Conservation (phyloP, 2,113 vertebrate genomes). For the Lepus europaeus region DNA sequence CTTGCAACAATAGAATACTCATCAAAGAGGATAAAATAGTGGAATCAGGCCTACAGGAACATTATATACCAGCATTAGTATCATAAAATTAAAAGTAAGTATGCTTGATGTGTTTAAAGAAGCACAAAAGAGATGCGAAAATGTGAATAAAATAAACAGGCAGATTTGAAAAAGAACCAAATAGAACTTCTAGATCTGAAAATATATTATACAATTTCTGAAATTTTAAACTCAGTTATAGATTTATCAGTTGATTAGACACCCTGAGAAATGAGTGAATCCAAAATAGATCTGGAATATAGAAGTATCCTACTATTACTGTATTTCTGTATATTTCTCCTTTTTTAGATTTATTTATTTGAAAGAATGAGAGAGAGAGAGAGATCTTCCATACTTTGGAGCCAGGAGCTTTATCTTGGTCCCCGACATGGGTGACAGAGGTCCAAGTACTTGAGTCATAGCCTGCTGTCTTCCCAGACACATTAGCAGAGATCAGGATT, state of each 20-base stretch:
- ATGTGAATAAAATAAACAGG: not conserved
- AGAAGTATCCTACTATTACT: too few species aligned
- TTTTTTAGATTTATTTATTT: not conserved
- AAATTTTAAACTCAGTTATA: conserved; percentile 22
- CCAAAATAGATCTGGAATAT: not conserved
- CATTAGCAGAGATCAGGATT: too few species aligned
- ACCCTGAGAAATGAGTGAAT: not conserved
- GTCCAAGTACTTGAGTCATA: too few species aligned
- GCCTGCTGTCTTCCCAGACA: too few species aligned
- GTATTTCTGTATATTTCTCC: not conserved
- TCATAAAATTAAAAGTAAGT: not conserved
- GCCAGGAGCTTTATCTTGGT: too few species aligned
- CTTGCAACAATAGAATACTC: not conserved
- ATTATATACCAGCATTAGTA: not conserved
- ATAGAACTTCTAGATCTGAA: not conserved
- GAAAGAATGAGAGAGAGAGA: too few species aligned
- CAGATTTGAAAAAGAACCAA: not conserved
- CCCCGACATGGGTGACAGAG: too few species aligned
- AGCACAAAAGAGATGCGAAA: not conserved
- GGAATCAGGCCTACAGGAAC: not conserved
- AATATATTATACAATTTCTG: not conserved
- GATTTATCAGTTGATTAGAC: not conserved
- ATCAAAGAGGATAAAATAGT: not conserved
- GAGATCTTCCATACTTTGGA: too few species aligned
- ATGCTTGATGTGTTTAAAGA: not conserved